Evolutionary conservation across 2,113 vertebrate species (phyloP), one percentile per base, ranked within the genome.

Genomic region (Phodopus roborovskii): DNA sequence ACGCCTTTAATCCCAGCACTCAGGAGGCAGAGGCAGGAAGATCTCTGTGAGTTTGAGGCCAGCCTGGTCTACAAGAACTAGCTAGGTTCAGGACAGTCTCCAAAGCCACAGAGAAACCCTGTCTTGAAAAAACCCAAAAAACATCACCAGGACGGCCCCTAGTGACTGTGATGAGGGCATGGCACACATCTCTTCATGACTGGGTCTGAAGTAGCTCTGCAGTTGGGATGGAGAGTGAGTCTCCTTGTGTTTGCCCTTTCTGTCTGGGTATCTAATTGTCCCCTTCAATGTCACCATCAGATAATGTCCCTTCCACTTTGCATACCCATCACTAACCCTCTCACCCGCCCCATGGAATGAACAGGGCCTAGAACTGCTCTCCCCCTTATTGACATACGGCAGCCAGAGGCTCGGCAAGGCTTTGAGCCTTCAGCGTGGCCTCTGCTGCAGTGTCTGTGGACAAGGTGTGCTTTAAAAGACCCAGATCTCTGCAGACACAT

Each of bases 401-500:
- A 94, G 15, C 62, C 71, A n/a, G 26, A 82, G 83, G 50, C 30
- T 70, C 90, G 30, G 70, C 5, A 36, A 33, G 45, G 64, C 4
- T 50, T 70, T 48, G 83, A 66, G 78, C 62, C 83, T 74, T 24
- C n/a, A 48, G 16, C 19, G 48, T 5, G 9, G 15, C 15, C 4
- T 1, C 19, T 0, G 30, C 62, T 2, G 20, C 74, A 1, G 19
- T 13, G 74, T 89, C 90, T 91, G 64, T 75, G 68, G 62, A 26
- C 64, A 36, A 5, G 22, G n/a, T 11, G 0, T 3, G 7, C 33
- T 48, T 85, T 11, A 71, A 78, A 56, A 39, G 30, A 19, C 60
- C 15, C 39, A 0, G 19, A 1, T 48, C 58, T 81, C 20, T 24
- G 28, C 33, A 36, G 48, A 33, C 0, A 4, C 24, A 5, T 12